Evolutionary conservation across 2,113 vertebrate genomes (phyloP).

Genomic region (Stigmatopora nigra): DNA sequence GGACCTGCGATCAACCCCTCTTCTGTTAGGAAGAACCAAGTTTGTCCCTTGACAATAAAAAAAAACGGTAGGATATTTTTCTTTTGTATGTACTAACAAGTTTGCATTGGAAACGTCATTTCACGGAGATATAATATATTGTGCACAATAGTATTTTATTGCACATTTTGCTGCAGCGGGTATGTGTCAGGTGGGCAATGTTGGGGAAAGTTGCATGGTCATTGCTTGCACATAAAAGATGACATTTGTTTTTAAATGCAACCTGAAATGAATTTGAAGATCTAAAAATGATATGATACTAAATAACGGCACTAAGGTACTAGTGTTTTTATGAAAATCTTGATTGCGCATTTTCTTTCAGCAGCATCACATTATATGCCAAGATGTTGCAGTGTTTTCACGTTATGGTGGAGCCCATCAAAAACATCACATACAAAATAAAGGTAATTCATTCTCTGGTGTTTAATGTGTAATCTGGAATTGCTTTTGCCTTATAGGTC

Average conservation of each 20-base stretch:
- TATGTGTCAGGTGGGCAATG: neutral
- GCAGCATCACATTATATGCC: slow-evolving; percentile 8
- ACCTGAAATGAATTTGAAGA: too few species aligned
- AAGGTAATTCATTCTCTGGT: slow-evolving; percentile 51
- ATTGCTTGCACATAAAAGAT: neutral
- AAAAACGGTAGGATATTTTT: slow-evolving; percentile 36
- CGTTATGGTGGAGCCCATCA: slow-evolving; percentile 72
- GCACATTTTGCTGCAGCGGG: neutral
- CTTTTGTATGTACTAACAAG: neutral
- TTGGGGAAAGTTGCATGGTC: neutral
- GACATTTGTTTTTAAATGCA: neutral
- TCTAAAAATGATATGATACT: too few species aligned
- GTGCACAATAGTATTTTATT: neutral
- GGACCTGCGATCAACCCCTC: neutral
- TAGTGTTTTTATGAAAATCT: neutral
- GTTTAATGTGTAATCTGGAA: slow-evolving; percentile 30
- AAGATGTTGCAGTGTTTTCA: slow-evolving; percentile 75
- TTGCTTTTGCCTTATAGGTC: slow-evolving; percentile 2
- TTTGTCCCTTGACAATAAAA: neutral
- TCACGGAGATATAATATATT: neutral
- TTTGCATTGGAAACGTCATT: neutral
- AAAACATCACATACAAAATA: slow-evolving; percentile 65
- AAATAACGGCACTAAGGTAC: neutral
- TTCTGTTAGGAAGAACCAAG: neutral
- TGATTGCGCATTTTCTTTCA: neutral